Evolutionary conservation across 1,140 invertebrate species (phyloP).

Genomic region (Drosophila dunni): DNA sequence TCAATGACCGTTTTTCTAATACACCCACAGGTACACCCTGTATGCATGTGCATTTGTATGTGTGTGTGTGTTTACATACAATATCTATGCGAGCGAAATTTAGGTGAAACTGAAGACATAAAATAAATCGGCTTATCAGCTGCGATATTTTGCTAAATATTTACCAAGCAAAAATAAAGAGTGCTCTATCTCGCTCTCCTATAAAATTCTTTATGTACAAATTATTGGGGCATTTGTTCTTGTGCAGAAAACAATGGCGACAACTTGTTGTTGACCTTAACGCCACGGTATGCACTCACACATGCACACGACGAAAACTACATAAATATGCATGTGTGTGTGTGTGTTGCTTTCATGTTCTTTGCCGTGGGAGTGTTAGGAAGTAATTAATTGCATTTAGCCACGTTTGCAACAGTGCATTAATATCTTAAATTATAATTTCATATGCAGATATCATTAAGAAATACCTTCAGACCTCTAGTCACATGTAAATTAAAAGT

Average conservation of each 20-base stretch:
- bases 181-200: slow-evolving; percentile 5
- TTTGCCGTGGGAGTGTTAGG: slow-evolving; percentile 20
- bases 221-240: slow-evolving; percentile 10
- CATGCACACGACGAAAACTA: not conserved
- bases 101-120: slow-evolving; percentile 15
- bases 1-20: slow-evolving; percentile 65
- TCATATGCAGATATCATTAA: slow-evolving; percentile 44
- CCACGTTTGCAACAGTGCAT: slow-evolving; percentile 55
- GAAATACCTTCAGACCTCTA: slow-evolving; percentile 45
- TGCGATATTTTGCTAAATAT: slow-evolving; percentile 42
- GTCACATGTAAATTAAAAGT: slow-evolving; percentile 74
- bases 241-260: slow-evolving; percentile 35
- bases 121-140: slow-evolving; percentile 31
- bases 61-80: not conserved
- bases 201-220: not conserved
- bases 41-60: not conserved
- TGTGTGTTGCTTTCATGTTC: slow-evolving; percentile 1
- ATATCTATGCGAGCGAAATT: slow-evolving; percentile 48
- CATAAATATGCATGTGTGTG: not conserved
- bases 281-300: slow-evolving; percentile 14
- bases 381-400: slow-evolving; percentile 53
- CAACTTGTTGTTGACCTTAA: slow-evolving; percentile 50
- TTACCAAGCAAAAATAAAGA: slow-evolving; percentile 58
- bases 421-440: slow-evolving; percentile 44
- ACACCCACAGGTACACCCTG: not conserved